Evolutionary conservation across 1,140 invertebrate species (phyloP), one percentile per base, ranked within the genome.

Genomic region (Apis dorsata): DNA sequence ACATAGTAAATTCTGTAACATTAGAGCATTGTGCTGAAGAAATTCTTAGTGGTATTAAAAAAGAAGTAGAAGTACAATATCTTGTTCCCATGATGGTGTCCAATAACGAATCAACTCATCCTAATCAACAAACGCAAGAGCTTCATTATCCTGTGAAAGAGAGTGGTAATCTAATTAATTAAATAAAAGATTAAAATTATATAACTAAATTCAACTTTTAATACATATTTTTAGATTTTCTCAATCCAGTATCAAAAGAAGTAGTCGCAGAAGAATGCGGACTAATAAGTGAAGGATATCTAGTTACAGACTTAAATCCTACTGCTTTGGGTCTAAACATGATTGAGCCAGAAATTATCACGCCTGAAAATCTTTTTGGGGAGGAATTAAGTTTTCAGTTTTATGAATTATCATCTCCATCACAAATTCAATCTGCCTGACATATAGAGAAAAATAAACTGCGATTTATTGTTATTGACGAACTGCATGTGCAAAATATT

Each of bases 261-360:
- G 93, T 95, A 53, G 93, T 95, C 0, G 95, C 95, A 4, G 94
- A 95, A 84, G 95, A 96, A 88, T 95, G 95, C 80, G 95, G 95
- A 15, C 88, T 94, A 1, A 91, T 94, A 10, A 92, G 92, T 10
- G 94, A 94, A 69, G 93, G 94, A 65, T 95, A 94, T 84, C 86
- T 95, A 11, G 94, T 95, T 1, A 95, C 95, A 1, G 95, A 95
- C 84, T 78, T 95, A 12, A 95, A 95, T 86, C 94, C 95, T 7
- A 92, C 93, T 10, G 90, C 93, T 5, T 81, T 95, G 19, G 94
- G 94, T 12, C 72, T 95, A 51, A 95, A 94, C 85, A 91, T 95
- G 83, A 86, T 92, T 2, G 95, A 95, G 84, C 89, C 93, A 0
- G 95, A 95, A 73, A 91, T 94, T 7, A 93, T 94, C 10, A 90